phyloP scores from a whole-genome alignment of 2,113 vertebrate species.

The Hassar affinis region DNA sequence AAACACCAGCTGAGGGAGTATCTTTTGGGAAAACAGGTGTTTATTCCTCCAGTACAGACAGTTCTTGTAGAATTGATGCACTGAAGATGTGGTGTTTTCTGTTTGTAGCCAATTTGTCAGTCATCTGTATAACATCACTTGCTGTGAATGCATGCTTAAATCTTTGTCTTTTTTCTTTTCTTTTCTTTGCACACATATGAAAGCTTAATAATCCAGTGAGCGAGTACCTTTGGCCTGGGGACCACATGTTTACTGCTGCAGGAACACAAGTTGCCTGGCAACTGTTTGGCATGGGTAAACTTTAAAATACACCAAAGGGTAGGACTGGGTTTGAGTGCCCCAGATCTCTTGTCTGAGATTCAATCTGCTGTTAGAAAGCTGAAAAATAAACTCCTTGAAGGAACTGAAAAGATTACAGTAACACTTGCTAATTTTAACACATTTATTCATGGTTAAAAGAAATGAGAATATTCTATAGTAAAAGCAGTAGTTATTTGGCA shows the following conservation, averaged over 20 bases:
- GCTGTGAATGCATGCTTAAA: background rate
- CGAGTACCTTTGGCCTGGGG: slow-evolving; percentile 33
- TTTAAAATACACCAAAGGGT: slow-evolving; percentile 39
- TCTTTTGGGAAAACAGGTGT: background rate
- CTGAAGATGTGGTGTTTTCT: too few species aligned
- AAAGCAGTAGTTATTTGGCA: background rate
- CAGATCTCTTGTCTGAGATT: slow-evolving; percentile 21
- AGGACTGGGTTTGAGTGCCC: slow-evolving; percentile 8
- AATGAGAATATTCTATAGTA: background rate
- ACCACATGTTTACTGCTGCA: slow-evolving; percentile 48
- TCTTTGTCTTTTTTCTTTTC: background rate
- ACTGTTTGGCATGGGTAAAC: slow-evolving; percentile 43
- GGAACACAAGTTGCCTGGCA: slow-evolving; percentile 46
- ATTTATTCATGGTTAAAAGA: background rate
- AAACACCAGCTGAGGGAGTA: background rate
- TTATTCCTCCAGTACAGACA: background rate
- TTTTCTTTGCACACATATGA: slow-evolving; percentile 32
- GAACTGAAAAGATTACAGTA: background rate
- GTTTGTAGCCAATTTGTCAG: background rate
- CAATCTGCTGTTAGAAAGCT: background rate
- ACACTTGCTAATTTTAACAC: too few species aligned
- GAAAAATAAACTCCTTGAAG: slow-evolving; percentile 22
- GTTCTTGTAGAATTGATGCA: background rate
- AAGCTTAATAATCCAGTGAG: slow-evolving; percentile 45
- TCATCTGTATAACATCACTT: background rate